Evolutionary conservation across 2,113 vertebrate genomes (phyloP).

Genomic region (Falco punctatus): DNA sequence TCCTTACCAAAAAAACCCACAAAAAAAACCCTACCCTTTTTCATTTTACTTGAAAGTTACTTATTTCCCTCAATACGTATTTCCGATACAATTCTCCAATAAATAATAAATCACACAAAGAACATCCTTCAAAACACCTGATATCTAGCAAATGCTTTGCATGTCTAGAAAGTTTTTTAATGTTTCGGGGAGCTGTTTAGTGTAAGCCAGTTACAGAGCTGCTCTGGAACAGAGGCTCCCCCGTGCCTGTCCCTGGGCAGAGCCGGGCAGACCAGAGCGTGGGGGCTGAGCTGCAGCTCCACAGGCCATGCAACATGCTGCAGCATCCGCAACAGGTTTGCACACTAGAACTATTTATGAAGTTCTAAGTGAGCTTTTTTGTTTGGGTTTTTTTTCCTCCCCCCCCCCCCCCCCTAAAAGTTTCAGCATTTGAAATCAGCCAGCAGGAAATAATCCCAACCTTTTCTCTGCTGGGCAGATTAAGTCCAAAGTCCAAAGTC

Average conservation of each 20-base stretch:
- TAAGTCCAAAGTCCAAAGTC: not conserved
- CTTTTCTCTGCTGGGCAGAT: not conserved
- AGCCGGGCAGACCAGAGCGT: not conserved
- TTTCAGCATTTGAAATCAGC: not conserved
- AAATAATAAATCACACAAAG: conserved; percentile 31
- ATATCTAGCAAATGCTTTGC: not conserved
- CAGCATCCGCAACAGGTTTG: not conserved
- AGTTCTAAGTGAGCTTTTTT: not conserved
- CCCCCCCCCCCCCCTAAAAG: no score
- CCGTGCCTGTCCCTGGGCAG: not conserved
- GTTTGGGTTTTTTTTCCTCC: no score
- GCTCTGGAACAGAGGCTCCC: not conserved
- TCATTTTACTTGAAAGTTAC: not conserved
- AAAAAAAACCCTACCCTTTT: not conserved
- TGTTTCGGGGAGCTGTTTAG: not conserved
- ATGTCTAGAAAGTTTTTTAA: not conserved
- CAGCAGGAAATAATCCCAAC: not conserved
- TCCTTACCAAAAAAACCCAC: not conserved
- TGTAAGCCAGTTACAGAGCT: not conserved
- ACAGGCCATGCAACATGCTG: not conserved
- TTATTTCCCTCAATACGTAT: not conserved
- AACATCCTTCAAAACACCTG: not conserved
- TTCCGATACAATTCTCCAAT: not conserved
- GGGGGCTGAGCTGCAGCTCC: not conserved
- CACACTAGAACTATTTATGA: not conserved